phyloP scores from a whole-genome alignment of 2,888 invertebrate species.

The Linhomoeus sp. region DNA sequence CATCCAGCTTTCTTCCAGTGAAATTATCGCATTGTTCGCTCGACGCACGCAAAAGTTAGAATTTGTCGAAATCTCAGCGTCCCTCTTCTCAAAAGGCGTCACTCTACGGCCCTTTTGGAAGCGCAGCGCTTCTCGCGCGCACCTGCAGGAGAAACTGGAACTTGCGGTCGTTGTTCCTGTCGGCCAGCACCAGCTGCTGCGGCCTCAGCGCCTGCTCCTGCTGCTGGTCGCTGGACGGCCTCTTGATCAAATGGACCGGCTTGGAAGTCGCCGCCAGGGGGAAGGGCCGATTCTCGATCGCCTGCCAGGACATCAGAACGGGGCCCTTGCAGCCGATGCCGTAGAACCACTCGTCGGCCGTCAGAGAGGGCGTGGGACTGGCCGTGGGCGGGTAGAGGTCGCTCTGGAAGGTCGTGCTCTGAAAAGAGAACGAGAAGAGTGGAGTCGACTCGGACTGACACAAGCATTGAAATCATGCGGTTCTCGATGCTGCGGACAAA shows the following conservation, averaged over 20 bases:
- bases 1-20: too few relatives aligned
- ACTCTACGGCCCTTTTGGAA: too few relatives aligned
- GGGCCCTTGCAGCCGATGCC: slow-evolving; percentile 69
- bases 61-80: too few relatives aligned
- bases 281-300: neutral
- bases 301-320: slow-evolving; percentile 54
- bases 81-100: too few relatives aligned
- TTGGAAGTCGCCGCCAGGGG: slow-evolving; percentile 5
- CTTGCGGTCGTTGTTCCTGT: slow-evolving; percentile 61
- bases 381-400: slow-evolving; percentile 74
- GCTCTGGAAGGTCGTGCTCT: slow-evolving; percentile 3
- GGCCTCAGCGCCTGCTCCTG: neutral
- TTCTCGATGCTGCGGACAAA: too few relatives aligned
- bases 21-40: too few relatives aligned
- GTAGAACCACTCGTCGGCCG: slow-evolving; percentile 64
- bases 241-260: slow-evolving; percentile 5
- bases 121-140: too few relatives aligned
- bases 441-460: too few relatives aligned
- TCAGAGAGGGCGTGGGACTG: slow-evolving; percentile 64
- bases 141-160: slow-evolving; percentile 56
- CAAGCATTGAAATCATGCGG: too few relatives aligned
- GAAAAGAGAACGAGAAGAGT: too few relatives aligned
- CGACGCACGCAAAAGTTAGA: too few relatives aligned
- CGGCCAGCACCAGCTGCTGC: slow-evolving; percentile 17
- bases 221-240: neutral